Base-by-base conservation (phyloP, 2,797 vertebrate genomes). In the Phalloptychus januarius region DNA sequence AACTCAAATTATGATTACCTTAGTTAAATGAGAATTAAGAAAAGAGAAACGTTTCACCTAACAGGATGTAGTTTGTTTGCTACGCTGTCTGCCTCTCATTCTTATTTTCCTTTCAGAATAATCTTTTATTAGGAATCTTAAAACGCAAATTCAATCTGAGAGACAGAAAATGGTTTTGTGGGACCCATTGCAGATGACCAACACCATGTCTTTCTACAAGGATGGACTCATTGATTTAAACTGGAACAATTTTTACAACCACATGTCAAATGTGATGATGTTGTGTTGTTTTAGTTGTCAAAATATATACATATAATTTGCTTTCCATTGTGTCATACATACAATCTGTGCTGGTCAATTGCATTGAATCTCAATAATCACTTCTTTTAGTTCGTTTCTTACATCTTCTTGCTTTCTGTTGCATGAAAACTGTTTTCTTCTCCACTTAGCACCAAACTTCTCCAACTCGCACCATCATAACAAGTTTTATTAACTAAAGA, bases 401-500 rank as follows among this genome's bases (percentile, higher is more conserved):
- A 7, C 16, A 33, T 33, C 16, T 31, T 31, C 13, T 61, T 61
- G 28, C 2, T 28, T 61, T 58, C 28, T 31, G 28, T 16, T 33
- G 28, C 28, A 23, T 23, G 48, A 50, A 50, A 50, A 50, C 18
- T 2, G 48, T 31, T 58, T 16, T 16, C 56, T 2, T 58, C 28
- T n/a, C 50, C 16, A n/a, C 7, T 52, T n/a, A 54, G 52, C 25
- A 12, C 7, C 8, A n/a, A n/a, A n/a, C n/a, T n/a, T n/a, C n/a
- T n/a, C n/a, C n/a, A n/a, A n/a, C 54, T 81, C 76, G 74, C 77
- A 52, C 25, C 52, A 74, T 72, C 75, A 76, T 52, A 86, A 92
- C 75, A 81, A 88, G 82, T 88, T 72, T 1, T 25, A 36, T 82
- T 82, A 89, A 91, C 88, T 83, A 88, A 83, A 83, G 81, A 82